Base-by-base conservation (phyloP, 2,888 invertebrate genomes). In the Sarcophaga rosellei region DNA sequence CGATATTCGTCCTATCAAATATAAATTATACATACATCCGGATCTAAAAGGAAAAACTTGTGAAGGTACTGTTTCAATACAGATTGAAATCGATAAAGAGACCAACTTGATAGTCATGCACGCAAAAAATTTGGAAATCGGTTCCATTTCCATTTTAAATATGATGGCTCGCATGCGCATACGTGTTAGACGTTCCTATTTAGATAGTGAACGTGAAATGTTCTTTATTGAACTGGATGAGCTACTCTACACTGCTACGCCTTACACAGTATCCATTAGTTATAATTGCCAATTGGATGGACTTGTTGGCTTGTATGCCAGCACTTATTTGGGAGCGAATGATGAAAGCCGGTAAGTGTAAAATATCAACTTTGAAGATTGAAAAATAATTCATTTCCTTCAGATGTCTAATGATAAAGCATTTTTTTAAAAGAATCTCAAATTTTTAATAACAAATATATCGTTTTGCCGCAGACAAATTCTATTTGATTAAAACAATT, bases 221-320 rank as follows among this genome's bases (percentile, higher is more conserved):
- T 87, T 94, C 3, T 88, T 92, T 2, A 92, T 95, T 21, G 89
- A 92, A 61, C 89, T 94, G 69, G 86, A 90, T 59, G 89, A 93
- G 47, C 85, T 91, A 59, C 89, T 95, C 47, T 81, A 86, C 20
- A 59, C 85, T 65, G 92, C 91, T n/a, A 89, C 89, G 84, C 92
- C 92, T 21, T 95, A 95, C 90, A 93, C 93, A 21, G 91, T 97
- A 6, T 91, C 93, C 57, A 94, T 96, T 69, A 94, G 95, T 77
- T 97, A 95, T 90, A 92, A 93, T 84, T 96, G 97, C 1, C 94
- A 94, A 81, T 93, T 97, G 90, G 95, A 94, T 84, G 95, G 95
- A 83, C 95, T 96, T 89, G 95, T 95, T 82, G 97, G 97, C 21
- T 94, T 96, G 87, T 97, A 97, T 92, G 94, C 94, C 72, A 96